These are phyloP conservation scores for Dolichopus griseipennis DNA, from an alignment of 2,888 invertebrate genomes.

Conservation along the genomic window DNA sequence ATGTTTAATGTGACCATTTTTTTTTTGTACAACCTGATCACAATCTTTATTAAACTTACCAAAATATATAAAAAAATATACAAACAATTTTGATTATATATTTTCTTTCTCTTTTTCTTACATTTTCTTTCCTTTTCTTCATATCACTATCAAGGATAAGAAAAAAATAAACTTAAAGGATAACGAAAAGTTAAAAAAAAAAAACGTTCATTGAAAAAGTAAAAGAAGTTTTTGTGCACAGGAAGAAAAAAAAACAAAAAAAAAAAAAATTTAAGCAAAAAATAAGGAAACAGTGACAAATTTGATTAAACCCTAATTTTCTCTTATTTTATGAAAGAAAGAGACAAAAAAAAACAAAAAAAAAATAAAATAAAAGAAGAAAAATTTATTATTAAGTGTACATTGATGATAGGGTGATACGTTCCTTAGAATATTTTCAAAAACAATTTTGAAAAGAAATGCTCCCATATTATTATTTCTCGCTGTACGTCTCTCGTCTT, in stretches of 20 bases:
- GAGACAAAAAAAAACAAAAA: too few relatives aligned
- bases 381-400: background rate
- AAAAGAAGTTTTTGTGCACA: background rate
- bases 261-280: background rate
- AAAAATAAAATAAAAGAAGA: background rate
- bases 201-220: background rate
- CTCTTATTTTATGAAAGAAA: background rate
- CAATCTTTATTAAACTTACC: too few relatives aligned
- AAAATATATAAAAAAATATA: too few relatives aligned
- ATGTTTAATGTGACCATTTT: too few relatives aligned
- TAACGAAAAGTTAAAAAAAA: too few relatives aligned
- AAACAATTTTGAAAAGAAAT: too few relatives aligned
- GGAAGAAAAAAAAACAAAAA: background rate
- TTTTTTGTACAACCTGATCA: too few relatives aligned
- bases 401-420: constrained; percentile 2
- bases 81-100: too few relatives aligned
- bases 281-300: constrained; percentile 6
- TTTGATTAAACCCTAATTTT: constrained; percentile 6
- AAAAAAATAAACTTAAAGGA: background rate
- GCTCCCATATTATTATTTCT: too few relatives aligned
- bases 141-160: background rate
- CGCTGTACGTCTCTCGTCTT: too few relatives aligned
- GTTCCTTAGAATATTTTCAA: too few relatives aligned
- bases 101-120: background rate
- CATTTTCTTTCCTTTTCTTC: background rate